Evolutionary conservation across 2,888 invertebrate species (phyloP).

Genomic region (Aproaerema taeniolella): DNA sequence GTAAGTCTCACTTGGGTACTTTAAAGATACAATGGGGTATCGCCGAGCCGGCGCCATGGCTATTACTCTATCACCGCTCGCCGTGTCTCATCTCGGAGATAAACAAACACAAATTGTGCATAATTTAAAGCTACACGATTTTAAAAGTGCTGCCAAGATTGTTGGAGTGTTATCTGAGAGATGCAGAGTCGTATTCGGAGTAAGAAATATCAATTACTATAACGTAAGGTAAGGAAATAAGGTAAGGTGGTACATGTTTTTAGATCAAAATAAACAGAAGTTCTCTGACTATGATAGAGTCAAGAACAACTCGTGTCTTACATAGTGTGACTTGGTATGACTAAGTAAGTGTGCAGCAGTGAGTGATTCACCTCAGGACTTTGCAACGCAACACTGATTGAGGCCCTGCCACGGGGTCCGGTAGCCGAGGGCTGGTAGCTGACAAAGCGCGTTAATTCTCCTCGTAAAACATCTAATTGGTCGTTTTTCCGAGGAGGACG

Average conservation of each 20-base stretch:
- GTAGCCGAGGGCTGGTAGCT: background rate
- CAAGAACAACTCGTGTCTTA: no score
- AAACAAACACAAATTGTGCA: constrained; percentile 40
- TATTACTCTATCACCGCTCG: constrained; percentile 41
- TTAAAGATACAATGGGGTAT: constrained; percentile 18
- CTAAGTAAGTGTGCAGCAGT: no score
- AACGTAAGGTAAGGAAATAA: no score
- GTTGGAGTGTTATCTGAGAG: constrained; percentile 16
- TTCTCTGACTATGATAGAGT: no score
- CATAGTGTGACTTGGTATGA: no score
- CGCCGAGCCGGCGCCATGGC: constrained; percentile 51
- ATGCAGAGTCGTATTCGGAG: no score
- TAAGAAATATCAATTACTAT: no score
- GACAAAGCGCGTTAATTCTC: constrained; percentile 50
- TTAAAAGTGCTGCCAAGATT: constrained; percentile 36
- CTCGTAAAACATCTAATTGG: constrained; percentile 69
- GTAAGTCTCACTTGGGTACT: constrained; percentile 8
- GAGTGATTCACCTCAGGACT: no score
- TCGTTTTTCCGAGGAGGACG: constrained; percentile 33
- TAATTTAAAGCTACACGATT: constrained; percentile 33
- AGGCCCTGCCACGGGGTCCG: background rate
- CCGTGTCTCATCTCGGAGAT: constrained; percentile 29
- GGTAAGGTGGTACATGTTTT: no score
- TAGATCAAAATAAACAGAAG: no score
- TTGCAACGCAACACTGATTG: background rate